Conservation (phyloP, 2,113 vertebrate species). For the Chloropsis cyanopogon region DNA sequence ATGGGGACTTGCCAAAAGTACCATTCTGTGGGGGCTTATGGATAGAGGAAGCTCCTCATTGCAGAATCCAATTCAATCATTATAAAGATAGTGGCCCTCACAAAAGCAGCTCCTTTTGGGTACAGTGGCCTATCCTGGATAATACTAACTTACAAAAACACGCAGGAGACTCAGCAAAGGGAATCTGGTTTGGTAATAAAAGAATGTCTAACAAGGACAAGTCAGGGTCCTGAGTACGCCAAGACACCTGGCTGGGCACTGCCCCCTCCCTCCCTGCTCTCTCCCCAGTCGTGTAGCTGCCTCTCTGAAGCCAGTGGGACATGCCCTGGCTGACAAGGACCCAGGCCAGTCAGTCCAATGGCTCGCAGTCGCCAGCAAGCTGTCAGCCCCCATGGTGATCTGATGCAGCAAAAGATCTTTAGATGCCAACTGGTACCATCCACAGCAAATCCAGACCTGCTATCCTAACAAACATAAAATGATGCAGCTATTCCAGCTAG, state of each 20-base stretch:
- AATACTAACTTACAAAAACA: background rate
- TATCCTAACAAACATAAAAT: background rate
- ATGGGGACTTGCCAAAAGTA: background rate
- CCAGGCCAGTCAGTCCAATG: background rate
- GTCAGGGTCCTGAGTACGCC: rapidly evolving
- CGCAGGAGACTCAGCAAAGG: background rate
- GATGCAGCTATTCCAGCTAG: background rate
- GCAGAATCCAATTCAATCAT: background rate
- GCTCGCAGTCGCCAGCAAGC: background rate
- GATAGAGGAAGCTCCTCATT: background rate
- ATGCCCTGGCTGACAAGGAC: background rate
- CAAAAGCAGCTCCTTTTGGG: background rate
- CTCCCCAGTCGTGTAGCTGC: background rate
- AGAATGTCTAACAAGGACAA: background rate
- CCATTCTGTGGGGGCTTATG: background rate
- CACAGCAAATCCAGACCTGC: background rate
- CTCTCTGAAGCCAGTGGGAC: background rate
- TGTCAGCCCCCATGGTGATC: background rate
- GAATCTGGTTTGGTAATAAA: background rate
- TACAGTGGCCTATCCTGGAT: background rate
- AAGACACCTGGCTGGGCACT: background rate
- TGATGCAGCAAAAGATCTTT: background rate
- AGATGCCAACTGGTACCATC: background rate
- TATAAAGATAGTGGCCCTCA: background rate
- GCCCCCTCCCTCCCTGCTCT: background rate